phyloP scores from a whole-genome alignment of 2,113 vertebrate genomes.

The Spea multiplicata region DNA sequence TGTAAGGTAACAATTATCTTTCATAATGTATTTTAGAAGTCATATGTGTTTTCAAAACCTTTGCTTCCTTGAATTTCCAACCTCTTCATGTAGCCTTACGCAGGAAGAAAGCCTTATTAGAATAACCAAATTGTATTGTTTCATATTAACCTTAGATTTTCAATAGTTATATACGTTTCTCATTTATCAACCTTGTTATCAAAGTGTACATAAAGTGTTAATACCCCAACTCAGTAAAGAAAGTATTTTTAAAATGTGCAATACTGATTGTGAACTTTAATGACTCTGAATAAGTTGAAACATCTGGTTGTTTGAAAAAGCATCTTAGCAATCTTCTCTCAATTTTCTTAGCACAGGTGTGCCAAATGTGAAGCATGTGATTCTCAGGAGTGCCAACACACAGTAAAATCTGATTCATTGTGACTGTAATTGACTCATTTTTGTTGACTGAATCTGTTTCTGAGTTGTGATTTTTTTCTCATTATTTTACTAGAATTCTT shows the following conservation, averaged over 20 bases:
- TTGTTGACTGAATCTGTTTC: background rate
- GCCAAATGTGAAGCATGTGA: slow-evolving; percentile 1
- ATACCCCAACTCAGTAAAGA: background rate
- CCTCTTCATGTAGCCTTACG: too few relatives aligned
- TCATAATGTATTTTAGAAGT: too few relatives aligned
- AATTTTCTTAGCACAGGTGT: slow-evolving; percentile 25
- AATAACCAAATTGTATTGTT: too few relatives aligned
- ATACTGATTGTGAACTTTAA: slow-evolving; percentile 6
- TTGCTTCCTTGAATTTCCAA: too few relatives aligned
- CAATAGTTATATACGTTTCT: too few relatives aligned
- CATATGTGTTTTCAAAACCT: too few relatives aligned
- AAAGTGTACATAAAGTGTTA: background rate
- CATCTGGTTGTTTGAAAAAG: slow-evolving; percentile 23
- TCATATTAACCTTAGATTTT: too few relatives aligned
- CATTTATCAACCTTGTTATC: background rate
- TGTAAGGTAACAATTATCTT: too few relatives aligned
- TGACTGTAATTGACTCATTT: slow-evolving; percentile 12
- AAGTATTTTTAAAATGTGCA: too few relatives aligned
- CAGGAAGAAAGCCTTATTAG: too few relatives aligned
- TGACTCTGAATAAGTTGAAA: slow-evolving; percentile 13
- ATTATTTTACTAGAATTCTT: too few relatives aligned
- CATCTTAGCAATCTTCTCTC: slow-evolving; percentile 9
- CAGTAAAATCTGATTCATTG: slow-evolving; percentile 11
- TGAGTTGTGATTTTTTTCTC: background rate
- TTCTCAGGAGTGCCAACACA: slow-evolving; percentile 20